phyloP scores from a whole-genome alignment of 2,797 vertebrate genomes.

The Protonibea diacanthus region DNA sequence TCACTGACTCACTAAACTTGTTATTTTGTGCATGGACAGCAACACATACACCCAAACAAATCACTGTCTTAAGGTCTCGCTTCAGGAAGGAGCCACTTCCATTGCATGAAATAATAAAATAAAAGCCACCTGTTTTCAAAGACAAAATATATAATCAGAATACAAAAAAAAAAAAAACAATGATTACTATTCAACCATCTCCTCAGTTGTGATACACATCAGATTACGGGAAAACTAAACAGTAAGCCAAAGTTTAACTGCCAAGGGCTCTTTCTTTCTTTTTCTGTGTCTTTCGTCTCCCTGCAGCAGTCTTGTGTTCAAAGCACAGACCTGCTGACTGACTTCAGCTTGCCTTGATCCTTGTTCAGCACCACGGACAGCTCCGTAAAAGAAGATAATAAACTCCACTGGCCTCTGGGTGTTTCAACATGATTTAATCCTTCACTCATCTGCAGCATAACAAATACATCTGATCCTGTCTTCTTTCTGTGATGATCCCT shows the following conservation, averaged over 20 bases:
- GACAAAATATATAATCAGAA: conserved; percentile 2
- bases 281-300: not conserved
- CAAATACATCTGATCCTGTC: conserved; percentile 21
- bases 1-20: not conserved
- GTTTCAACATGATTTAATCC: conserved; percentile 10
- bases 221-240: conserved; percentile 6
- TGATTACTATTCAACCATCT: not conserved
- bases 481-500: not conserved
- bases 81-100: not conserved
- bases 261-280: conserved; percentile 2
- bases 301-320: not conserved
- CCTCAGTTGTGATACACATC: not conserved
- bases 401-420: conserved; percentile 1
- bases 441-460: conserved; percentile 15
- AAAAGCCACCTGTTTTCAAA: not conserved
- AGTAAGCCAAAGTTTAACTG: not conserved
- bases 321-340: conserved; percentile 16
- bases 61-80: too few relatives aligned
- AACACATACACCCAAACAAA: not conserved
- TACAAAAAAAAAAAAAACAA: not conserved
- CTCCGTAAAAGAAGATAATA: conserved; percentile 23
- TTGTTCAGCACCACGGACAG: conserved; percentile 31
- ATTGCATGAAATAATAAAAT: not conserved
- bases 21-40: not conserved
- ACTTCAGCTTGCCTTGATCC: conserved; percentile 5